Base-by-base conservation (phyloP, 2,888 invertebrate genomes). In the Acleris holmiana region DNA sequence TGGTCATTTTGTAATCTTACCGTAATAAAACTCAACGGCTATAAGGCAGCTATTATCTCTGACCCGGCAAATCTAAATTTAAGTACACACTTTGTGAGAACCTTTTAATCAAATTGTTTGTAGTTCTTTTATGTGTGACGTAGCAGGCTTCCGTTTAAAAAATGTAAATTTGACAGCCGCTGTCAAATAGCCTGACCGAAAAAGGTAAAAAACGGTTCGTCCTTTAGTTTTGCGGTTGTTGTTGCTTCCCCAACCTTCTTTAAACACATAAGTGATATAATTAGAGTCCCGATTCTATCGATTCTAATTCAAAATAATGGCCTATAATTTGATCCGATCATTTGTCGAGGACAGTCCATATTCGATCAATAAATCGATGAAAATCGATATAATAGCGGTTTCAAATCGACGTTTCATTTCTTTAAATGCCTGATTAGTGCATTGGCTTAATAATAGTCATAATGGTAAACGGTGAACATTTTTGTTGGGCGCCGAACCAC, bases 201-300 rank as follows among this genome's bases (percentile, higher is more conserved):
- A 56, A 60, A 66, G 44, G 68, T 69, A 72, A 71, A 76, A 73
- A 69, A 70, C 69, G 48, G 70, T 64, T 69, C 68, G 75, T 77
- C 79, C 74, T 74, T 72, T 75, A 13, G 19, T 54, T 86, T 88
- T 85, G 85, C 83, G 82, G 84, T 86, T 87, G 85, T 84, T 85
- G 89, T 87, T 85, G 76, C 74, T 75, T 76, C 74, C 86, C 87
- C 91, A 86, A 83, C 92, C 91, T 90, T 84, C 86, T 91, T 87
- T 92, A 91, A 92, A 90, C 92, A 91, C 88, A 91, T 92, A 92
- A 92, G 92, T 91, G 91, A 92, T 91, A 90, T 92, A 91, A 92
- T 92, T 91, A 84, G 85, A 90, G 92, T 89, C 80, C 82, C 81
- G 86, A 85, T 87, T 91, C 89, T 91, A 91, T 91, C 89, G 91